Evolutionary conservation across 1,140 invertebrate species (phyloP).

Genomic region (Drosophila seguyi): DNA sequence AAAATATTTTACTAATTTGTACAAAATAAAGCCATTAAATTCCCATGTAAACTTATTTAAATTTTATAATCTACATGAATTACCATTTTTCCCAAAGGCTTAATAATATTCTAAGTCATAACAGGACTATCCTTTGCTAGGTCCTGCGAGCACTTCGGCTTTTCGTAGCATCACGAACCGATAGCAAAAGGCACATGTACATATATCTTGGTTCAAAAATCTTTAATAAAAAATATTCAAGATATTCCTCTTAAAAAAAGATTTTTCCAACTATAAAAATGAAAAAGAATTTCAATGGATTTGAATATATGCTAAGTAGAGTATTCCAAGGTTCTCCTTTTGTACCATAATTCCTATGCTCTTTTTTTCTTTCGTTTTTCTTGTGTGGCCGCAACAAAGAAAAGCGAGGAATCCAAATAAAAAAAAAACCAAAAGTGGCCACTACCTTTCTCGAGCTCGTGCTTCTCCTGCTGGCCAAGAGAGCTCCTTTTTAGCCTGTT

Average conservation of each 20-base stretch:
- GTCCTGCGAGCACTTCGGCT: background rate
- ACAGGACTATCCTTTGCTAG: background rate
- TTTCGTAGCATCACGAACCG: background rate
- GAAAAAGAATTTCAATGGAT: background rate
- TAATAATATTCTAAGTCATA: background rate
- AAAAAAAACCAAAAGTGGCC: slow-evolving; percentile 66
- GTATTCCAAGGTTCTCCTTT: background rate
- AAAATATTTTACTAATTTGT: background rate
- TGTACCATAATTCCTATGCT: background rate
- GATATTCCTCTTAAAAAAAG: background rate
- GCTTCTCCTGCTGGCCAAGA: slow-evolving; percentile 41
- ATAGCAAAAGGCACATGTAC: too few species aligned
- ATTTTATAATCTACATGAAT: background rate
- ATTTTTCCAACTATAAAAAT: background rate
- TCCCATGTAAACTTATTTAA: background rate
- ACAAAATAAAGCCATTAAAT: background rate
- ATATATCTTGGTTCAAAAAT: background rate
- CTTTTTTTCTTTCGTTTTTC: background rate
- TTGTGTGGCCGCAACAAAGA: slow-evolving; percentile 35
- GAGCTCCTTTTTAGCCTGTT: slow-evolving; percentile 25
- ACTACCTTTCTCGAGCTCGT: slow-evolving; percentile 13
- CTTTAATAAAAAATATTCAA: background rate
- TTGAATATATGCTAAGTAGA: background rate
- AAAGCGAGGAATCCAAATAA: slow-evolving; percentile 20
- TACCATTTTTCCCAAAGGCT: background rate